phyloP scores from a whole-genome alignment of 2,888 invertebrate genomes.

The Macrophya alboannulata region DNA sequence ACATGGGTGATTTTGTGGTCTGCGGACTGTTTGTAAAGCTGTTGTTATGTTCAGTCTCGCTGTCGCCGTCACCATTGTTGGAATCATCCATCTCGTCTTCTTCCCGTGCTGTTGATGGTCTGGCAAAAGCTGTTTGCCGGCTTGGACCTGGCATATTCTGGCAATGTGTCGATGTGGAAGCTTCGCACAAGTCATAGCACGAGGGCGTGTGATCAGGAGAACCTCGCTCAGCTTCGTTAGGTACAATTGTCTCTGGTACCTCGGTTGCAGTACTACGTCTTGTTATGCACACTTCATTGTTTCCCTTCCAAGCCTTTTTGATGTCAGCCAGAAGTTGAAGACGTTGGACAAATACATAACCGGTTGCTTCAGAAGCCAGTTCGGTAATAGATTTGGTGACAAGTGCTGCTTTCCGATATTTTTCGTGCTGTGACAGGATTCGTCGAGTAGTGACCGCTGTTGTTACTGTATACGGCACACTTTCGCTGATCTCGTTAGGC shows the following conservation, averaged over 20 bases:
- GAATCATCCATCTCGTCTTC: no score
- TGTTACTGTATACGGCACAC: not conserved
- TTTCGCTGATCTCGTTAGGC: not conserved
- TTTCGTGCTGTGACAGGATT: constrained; percentile 35
- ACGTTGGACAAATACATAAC: not conserved
- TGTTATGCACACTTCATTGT: not conserved
- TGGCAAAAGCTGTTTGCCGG: no score
- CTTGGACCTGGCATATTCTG: no score
- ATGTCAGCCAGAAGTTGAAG: not conserved
- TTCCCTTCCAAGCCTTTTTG: not conserved
- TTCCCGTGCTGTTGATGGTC: no score
- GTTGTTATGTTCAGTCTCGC: not conserved
- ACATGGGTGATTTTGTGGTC: not conserved
- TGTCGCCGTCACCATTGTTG: not conserved
- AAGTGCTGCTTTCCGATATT: constrained; percentile 15
- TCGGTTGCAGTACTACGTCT: not conserved
- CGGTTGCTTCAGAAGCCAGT: constrained; percentile 8
- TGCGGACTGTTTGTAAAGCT: no score
- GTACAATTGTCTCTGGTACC: not conserved
- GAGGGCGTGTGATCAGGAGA: not conserved
- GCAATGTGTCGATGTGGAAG: no score
- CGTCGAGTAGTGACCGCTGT: constrained; percentile 8
- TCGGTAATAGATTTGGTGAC: not conserved
- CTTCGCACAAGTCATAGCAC: no score
- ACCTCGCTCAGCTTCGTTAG: not conserved